Conservation (phyloP, 2,888 invertebrate species). For the Meteorus cinctellus region DNA sequence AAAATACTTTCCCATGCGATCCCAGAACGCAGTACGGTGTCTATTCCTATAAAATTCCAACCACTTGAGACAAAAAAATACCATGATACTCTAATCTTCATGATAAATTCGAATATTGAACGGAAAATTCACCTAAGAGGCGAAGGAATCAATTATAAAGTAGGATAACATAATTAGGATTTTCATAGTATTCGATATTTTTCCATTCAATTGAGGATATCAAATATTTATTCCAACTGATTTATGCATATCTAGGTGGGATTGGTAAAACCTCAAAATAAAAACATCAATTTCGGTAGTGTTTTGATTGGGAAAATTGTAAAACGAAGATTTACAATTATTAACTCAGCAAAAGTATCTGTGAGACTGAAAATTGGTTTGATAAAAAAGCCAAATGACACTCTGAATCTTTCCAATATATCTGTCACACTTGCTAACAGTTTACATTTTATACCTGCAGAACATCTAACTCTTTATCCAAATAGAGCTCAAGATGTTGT, state of each 20-base stretch:
- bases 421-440: constrained; percentile 42
- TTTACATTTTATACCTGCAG: constrained; percentile 66
- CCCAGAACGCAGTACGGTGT: constrained; percentile 71
- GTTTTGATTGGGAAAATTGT: constrained; percentile 74
- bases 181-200: neutral
- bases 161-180: constrained; percentile 37
- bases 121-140: constrained; percentile 76
- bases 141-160: constrained; percentile 74
- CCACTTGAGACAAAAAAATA: constrained; percentile 76
- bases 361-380: constrained; percentile 77
- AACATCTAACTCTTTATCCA: constrained; percentile 62
- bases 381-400: neutral
- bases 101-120: constrained; percentile 75
- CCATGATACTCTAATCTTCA: constrained; percentile 75
- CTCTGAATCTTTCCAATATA: neutral
- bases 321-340: constrained; percentile 76
- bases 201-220: neutral
- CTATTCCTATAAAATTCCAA: constrained; percentile 76
- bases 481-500: constrained; percentile 66
- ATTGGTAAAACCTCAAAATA: constrained; percentile 69
- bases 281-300: constrained; percentile 71
- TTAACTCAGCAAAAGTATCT: constrained; percentile 76
- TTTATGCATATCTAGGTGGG: constrained; percentile 61
- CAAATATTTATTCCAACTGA: neutral
- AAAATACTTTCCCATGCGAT: constrained; percentile 70